These are phyloP conservation scores for Anas platyrhynchos DNA, from an alignment of 2,113 vertebrate species.

Conservation along the genomic window DNA sequence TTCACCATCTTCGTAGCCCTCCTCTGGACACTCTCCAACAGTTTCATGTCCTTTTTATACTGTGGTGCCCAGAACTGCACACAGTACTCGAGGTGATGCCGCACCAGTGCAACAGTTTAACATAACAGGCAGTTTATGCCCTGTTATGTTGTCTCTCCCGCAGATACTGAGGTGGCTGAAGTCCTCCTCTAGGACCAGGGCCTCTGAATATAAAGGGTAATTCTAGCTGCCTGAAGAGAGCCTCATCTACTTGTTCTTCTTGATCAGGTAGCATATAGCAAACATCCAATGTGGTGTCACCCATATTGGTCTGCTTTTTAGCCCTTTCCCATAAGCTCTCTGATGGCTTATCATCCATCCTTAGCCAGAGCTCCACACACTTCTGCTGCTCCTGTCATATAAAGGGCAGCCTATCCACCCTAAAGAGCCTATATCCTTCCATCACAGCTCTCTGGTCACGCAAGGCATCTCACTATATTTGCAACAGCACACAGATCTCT, in stretches of 20 bases:
- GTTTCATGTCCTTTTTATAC: too few relatives aligned
- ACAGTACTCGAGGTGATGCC: too few relatives aligned
- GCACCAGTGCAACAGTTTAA: too few relatives aligned
- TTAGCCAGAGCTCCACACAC: background rate
- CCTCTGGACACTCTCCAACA: too few relatives aligned
- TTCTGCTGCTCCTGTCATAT: background rate
- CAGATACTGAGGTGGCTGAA: background rate
- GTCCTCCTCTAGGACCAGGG: background rate
- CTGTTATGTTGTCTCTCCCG: background rate
- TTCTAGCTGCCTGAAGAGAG: background rate
- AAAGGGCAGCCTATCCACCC: too few relatives aligned
- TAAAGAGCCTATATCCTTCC: background rate
- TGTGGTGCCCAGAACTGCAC: too few relatives aligned
- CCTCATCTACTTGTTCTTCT: background rate
- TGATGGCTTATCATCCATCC: accelerated
- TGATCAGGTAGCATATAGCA: background rate
- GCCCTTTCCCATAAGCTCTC: too few relatives aligned
- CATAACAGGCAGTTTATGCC: background rate
- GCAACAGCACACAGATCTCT: background rate
- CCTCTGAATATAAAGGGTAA: background rate
- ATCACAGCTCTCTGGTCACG: background rate
- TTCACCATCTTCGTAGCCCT: too few relatives aligned
- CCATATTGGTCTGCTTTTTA: background rate
- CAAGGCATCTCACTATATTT: background rate
- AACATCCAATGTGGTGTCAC: accelerated